phyloP scores from a whole-genome alignment of 2,797 vertebrate species.

The Cottoperca gobio region DNA sequence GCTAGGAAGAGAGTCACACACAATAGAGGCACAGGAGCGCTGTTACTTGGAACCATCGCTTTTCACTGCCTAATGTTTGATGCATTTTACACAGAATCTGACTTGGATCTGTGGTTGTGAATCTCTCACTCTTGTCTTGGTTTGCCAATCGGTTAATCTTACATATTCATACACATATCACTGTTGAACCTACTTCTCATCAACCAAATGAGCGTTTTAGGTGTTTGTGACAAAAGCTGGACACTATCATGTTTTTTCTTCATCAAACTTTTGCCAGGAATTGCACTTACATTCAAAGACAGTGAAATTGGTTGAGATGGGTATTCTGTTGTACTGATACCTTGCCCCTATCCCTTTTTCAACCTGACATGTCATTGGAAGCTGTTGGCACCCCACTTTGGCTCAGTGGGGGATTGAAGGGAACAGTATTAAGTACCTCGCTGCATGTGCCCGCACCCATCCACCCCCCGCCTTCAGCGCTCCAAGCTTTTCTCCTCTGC shows the following conservation, averaged over 20 bases:
- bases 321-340: constrained; percentile 1
- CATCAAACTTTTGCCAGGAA: not conserved
- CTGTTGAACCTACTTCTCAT: not conserved
- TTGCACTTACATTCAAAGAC: not conserved
- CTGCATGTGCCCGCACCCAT: not conserved
- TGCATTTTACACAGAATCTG: not conserved
- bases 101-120: no score
- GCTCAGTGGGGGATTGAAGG: constrained; percentile 36
- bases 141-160: not conserved
- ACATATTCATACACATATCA: not conserved
- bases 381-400: constrained; percentile 30
- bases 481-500: not conserved
- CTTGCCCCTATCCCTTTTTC: not conserved
- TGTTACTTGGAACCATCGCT: not conserved
- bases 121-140: no score
- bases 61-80: not conserved
- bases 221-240: no score
- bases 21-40: not conserved
- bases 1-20: not conserved
- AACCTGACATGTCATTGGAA: constrained; percentile 27
- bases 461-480: constrained; percentile 13
- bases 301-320: constrained; percentile 6
- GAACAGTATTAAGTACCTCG: constrained; percentile 44
- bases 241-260: not conserved
- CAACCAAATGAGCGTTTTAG: not conserved